Base-by-base conservation (phyloP, 2,888 invertebrate species). In the Orthosia cruda region DNA sequence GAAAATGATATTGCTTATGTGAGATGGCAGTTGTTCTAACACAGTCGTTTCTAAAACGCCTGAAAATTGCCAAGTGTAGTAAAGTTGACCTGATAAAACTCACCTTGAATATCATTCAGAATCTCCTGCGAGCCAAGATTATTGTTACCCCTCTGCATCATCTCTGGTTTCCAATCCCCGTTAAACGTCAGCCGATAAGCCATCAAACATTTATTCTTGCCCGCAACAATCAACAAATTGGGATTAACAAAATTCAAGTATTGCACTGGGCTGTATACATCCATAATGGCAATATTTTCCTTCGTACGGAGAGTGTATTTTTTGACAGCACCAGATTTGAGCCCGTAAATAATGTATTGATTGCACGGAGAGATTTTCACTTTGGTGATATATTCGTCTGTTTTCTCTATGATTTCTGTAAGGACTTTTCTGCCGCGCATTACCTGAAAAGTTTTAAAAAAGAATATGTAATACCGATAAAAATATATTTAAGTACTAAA, bases 281-380 rank as follows among this genome's bases (percentile, higher is more conserved):
- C 94, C 91, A 97, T 93, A 18, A 97, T 94, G 1, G 92, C 89
- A 2, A 84, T 84, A 0, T 81, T 89, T 16, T 93, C 94, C 72
- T 96, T 96, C 0, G 93, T 93, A 0, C 93, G 89, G 0, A 96
- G 87, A 0, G 95, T 94, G 83, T 95, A 97, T 82, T 95, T 93
- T 55, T 93, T 94, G 0, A 97, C 95, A 0, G 87, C 87, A 2
- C 97, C 97, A 0, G 95, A 95, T 20, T 94, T 92, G 0, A 97
- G 93, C 0, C 97, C 96, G 87, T 96, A 97, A 15, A 97, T 87
- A 1, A 97, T 90, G 88, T 96, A 95, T 50, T 95, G 95, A 82
- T 97, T 97, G 90, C 97, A 96, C 0, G 97, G 95, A 1, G 96
- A 96, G 78, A 97, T 94, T 69, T 94, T 94, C 3, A 97, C 91